These are phyloP conservation scores for Syngnathus acus DNA, from an alignment of 2,797 vertebrate genomes.

Conservation along the genomic window DNA sequence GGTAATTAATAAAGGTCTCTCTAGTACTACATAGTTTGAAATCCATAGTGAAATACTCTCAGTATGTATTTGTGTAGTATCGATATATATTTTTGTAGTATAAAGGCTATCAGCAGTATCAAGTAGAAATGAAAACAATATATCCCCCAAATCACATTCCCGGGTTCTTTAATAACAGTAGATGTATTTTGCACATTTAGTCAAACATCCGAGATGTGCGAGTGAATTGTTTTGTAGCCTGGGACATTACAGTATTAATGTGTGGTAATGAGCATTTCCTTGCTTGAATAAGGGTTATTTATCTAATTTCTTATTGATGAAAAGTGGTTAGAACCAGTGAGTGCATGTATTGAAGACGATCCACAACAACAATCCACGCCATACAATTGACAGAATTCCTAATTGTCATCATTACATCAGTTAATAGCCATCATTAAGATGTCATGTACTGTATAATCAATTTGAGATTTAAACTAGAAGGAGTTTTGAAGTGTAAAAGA, in stretches of 20 bases:
- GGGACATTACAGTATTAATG: background rate
- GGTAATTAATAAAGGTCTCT: background rate
- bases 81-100: too few species aligned
- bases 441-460: background rate
- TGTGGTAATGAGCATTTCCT: background rate
- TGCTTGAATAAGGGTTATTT: background rate
- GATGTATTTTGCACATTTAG: background rate
- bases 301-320: too few species aligned
- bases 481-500: background rate
- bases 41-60: background rate
- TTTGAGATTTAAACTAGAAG: background rate
- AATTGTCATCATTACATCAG: background rate
- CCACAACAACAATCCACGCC: background rate
- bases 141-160: background rate
- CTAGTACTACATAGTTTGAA: background rate
- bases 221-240: background rate
- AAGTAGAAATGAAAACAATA: too few species aligned
- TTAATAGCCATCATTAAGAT: background rate
- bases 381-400: background rate
- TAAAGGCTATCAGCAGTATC: too few species aligned
- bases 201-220: background rate
- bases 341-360: background rate
- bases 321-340: background rate
- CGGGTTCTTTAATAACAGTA: background rate
- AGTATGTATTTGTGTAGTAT: background rate